Percentiles rank a stretch among this genome's conserved stretches.
These are phyloP conservation scores for Bombus terrestris DNA, from an alignment of 1,140 invertebrate genomes.

Conservation along the genomic window DNA sequence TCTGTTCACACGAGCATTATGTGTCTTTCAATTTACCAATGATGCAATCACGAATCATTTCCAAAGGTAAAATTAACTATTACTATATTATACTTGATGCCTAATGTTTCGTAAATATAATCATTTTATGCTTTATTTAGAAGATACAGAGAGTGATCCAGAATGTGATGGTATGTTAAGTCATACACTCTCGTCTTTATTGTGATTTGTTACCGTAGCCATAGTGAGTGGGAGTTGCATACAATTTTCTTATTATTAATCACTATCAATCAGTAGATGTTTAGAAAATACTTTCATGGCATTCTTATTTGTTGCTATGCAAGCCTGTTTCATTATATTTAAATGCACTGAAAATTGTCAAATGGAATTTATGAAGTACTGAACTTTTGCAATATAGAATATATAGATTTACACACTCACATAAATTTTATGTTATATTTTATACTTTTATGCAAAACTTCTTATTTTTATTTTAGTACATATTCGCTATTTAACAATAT, in stretches of 20 bases:
- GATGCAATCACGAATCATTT: slow-evolving; percentile 83
- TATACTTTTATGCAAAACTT: background rate
- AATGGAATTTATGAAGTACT: background rate
- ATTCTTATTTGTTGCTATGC: slow-evolving; percentile 45
- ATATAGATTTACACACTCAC: background rate
- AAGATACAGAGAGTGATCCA: slow-evolving; percentile 76
- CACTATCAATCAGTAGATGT: slow-evolving; percentile 40
- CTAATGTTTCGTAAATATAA: slow-evolving; percentile 61
- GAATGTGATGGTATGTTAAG: slow-evolving; percentile 79
- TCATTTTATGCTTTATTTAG: slow-evolving; percentile 77
- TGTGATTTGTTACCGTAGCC: slow-evolving; percentile 63
- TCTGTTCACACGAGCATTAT: slow-evolving; percentile 97
- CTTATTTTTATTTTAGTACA: slow-evolving; percentile 6
- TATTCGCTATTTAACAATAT: background rate
- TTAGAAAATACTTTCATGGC: slow-evolving; percentile 26
- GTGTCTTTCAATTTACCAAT: slow-evolving; percentile 93
- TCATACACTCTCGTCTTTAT: slow-evolving; percentile 64
- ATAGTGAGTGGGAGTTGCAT: slow-evolving; percentile 63
- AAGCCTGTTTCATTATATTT: slow-evolving; percentile 40
- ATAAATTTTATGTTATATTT: slow-evolving; percentile 19
- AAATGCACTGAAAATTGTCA: slow-evolving; percentile 19
- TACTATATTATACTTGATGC: slow-evolving; percentile 21
- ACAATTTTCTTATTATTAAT: slow-evolving; percentile 51
- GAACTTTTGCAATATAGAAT: background rate
- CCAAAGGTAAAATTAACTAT: slow-evolving; percentile 70